Conservation (phyloP, 1,140 invertebrate genomes). For the Andricus grossulariae region DNA sequence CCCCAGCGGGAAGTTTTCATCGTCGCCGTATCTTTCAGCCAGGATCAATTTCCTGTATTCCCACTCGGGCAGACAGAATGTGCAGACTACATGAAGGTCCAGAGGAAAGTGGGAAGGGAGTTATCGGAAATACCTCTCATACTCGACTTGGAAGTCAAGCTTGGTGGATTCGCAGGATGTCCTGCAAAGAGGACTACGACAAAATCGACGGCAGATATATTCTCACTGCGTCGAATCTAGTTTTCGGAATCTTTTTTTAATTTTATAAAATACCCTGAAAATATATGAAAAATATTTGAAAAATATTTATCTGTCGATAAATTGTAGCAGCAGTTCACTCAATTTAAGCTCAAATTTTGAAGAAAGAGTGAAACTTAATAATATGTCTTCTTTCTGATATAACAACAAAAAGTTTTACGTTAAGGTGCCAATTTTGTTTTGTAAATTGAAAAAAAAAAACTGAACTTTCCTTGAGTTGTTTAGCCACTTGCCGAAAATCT, state of each 20-base stretch:
- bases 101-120: constrained; percentile 26
- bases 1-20: constrained; percentile 53
- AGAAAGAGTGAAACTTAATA: too few relatives aligned
- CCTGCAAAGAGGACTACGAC: constrained; percentile 30
- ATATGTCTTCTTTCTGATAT: background rate
- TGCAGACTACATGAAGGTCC: constrained; percentile 44
- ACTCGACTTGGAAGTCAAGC: constrained; percentile 43
- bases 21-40: constrained; percentile 48
- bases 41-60: constrained; percentile 60
- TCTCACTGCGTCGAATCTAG: constrained; percentile 40
- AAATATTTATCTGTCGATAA: too few relatives aligned
- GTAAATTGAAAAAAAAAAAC: too few relatives aligned
- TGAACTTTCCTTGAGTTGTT: too few relatives aligned
- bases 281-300: too few relatives aligned
- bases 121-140: constrained; percentile 58
- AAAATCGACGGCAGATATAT: constrained; percentile 45
- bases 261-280: constrained; percentile 2
- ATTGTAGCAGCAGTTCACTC: too few relatives aligned
- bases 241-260: constrained; percentile 47
- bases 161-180: constrained; percentile 41
- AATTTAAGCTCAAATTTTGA: too few relatives aligned
- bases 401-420: background rate
- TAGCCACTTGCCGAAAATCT: too few relatives aligned
- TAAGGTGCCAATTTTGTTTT: too few relatives aligned
- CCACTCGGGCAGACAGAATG: constrained; percentile 43